These are phyloP conservation scores for Entomobrya multifasciata DNA, from an alignment of 2,888 invertebrate species.

Conservation along the genomic window DNA sequence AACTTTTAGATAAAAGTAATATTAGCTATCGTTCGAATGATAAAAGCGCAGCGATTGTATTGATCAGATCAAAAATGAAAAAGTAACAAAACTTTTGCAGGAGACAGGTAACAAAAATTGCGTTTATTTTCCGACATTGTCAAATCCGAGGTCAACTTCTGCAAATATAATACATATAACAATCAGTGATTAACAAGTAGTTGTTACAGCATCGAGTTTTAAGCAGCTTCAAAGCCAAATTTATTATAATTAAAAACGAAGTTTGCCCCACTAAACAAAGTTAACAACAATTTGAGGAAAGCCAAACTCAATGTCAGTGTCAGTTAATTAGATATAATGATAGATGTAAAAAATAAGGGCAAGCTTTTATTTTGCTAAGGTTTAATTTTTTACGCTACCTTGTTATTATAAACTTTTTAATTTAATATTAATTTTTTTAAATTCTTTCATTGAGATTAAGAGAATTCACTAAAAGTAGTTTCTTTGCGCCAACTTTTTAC, in stretches of 20 bases:
- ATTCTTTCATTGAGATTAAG: background rate
- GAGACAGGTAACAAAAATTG: background rate
- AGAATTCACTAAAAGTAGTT: background rate
- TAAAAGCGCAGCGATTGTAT: background rate
- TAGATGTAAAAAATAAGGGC: slow-evolving; percentile 13
- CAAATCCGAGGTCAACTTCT: slow-evolving; percentile 60
- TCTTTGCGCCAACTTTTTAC: background rate
- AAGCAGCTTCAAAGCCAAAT: background rate
- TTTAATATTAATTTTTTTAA: background rate
- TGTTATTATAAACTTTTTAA: background rate
- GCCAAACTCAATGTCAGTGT: too few species aligned
- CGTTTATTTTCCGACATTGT: slow-evolving; percentile 56
- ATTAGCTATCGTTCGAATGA: background rate
- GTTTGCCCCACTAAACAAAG: too few species aligned
- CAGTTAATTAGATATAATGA: slow-evolving; percentile 32
- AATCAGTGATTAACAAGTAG: background rate
- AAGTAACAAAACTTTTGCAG: background rate
- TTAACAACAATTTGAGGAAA: too few species aligned
- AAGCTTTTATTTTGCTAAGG: background rate
- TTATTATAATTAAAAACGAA: background rate
- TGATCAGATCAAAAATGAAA: background rate
- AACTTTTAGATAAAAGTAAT: slow-evolving; percentile 22
- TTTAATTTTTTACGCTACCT: background rate
- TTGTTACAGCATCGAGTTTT: too few species aligned
- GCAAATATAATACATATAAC: background rate